Conservation (phyloP, 2,797 vertebrate genomes). For the Enteromius unitaeniatus region DNA sequence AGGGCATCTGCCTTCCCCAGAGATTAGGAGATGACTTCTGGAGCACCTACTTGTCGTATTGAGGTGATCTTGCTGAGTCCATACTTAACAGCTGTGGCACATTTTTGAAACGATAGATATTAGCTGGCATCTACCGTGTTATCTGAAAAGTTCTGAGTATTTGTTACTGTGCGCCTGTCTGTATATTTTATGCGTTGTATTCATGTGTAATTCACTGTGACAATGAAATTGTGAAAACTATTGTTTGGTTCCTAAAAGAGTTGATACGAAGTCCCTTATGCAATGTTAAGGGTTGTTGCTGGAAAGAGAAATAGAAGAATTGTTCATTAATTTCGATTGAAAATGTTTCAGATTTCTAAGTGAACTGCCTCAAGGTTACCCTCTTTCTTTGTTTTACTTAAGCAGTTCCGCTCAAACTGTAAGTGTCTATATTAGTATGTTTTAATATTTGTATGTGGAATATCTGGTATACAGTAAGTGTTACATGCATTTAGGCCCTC, state of each 20-base stretch:
- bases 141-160: conserved; percentile 18
- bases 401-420: background rate
- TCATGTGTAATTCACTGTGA: conserved; percentile 10
- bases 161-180: conserved; percentile 29
- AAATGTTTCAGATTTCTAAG: background rate
- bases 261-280: conserved; percentile 16
- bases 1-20: conserved; percentile 80
- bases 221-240: background rate
- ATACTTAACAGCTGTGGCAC: conserved; percentile 7
- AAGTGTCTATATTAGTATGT: background rate
- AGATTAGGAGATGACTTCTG: conserved; percentile 44
- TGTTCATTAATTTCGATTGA: too few species aligned
- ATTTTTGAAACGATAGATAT: background rate
- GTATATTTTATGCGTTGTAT: conserved; percentile 10
- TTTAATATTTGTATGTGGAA: conserved; percentile 20
- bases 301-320: background rate
- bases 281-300: conserved; percentile 11
- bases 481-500: conserved; percentile 25
- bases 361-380: background rate
- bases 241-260: background rate
- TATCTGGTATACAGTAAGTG: conserved; percentile 17
- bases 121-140: background rate
- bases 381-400: background rate
- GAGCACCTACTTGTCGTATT: conserved; percentile 4
- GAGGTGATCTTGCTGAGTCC: background rate